Percentiles rank a stretch among this genome's conserved stretches.
Conservation (phyloP, 2,797 vertebrate species). For the Argya squamiceps region DNA sequence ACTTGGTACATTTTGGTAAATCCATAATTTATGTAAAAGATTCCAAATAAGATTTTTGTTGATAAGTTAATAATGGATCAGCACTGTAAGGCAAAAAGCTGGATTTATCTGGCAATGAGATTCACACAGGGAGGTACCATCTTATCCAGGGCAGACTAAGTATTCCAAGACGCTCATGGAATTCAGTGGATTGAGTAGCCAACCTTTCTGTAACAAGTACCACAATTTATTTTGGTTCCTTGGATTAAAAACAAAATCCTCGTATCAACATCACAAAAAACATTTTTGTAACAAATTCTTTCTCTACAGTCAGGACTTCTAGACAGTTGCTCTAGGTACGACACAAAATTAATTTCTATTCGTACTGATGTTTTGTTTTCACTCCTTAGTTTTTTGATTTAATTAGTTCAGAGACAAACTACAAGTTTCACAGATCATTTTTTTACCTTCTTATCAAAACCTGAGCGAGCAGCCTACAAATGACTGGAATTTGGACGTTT, state of each 20-base stretch:
- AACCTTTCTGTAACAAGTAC: not conserved
- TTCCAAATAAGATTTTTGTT: not conserved
- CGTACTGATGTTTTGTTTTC: not conserved
- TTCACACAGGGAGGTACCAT: not conserved
- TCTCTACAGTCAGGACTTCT: not conserved
- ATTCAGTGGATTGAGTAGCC: not conserved
- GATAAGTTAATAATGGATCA: not conserved
- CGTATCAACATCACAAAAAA: not conserved
- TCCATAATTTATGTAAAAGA: not conserved
- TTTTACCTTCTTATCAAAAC: not conserved
- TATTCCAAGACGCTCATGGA: not conserved
- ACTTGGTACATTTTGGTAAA: not conserved
- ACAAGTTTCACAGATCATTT: fast-evolving
- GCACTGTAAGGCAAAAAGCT: not conserved
- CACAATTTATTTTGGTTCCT: not conserved
- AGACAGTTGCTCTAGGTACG: not conserved
- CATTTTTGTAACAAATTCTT: not conserved
- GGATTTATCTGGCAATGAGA: not conserved
- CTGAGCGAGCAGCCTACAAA: not conserved
- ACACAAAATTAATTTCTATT: not conserved
- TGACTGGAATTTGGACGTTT: not conserved
- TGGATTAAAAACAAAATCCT: not conserved
- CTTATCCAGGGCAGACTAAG: not conserved
- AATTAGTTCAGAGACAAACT: not conserved
- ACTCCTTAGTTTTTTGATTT: not conserved